phyloP scores from a whole-genome alignment of 2,113 vertebrate genomes.

The Pseudorhombus dupliciocellatus region DNA sequence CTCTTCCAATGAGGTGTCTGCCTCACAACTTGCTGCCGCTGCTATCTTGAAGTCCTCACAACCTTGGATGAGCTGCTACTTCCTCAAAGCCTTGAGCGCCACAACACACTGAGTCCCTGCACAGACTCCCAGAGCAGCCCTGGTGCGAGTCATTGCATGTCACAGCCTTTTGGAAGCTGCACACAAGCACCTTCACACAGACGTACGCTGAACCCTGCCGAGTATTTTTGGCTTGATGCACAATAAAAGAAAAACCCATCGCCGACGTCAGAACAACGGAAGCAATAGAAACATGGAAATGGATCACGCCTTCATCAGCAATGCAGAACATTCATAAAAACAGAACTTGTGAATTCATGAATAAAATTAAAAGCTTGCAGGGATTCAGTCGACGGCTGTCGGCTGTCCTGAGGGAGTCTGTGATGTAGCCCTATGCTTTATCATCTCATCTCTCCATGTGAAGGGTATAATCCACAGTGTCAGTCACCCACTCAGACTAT shows the following conservation, averaged over 20 bases:
- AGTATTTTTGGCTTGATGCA: conserved; percentile 1
- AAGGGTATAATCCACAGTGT: conserved; percentile 6
- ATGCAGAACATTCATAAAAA: conserved; percentile 2
- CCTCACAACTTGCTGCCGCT: not conserved
- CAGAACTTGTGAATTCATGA: conserved; percentile 12
- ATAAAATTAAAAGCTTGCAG: conserved; percentile 13
- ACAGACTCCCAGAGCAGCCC: conserved; percentile 6
- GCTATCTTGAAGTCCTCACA: not conserved
- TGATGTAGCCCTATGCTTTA: conserved; percentile 5
- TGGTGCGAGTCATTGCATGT: conserved; percentile 23
- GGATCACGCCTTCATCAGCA: not conserved
- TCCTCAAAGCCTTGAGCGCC: conserved; percentile 6
- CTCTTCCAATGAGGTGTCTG: conserved; percentile 14
- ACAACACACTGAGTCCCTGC: not conserved
- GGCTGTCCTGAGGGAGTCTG: conserved; percentile 1
- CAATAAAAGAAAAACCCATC: not conserved
- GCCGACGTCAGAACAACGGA: not conserved
- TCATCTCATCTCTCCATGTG: conserved; percentile 1
- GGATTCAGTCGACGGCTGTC: conserved; percentile 3
- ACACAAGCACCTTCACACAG: conserved; percentile 44
- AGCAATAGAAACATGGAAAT: conserved; percentile 3
- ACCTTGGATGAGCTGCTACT: conserved; percentile 11
- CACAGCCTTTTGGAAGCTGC: conserved; percentile 11
- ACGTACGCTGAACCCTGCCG: conserved; percentile 4
- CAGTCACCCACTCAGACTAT: not conserved